Percentiles rank a stretch among this genome's conserved stretches.
These are phyloP conservation scores for Ormyrus rosae DNA, from an alignment of 2,888 invertebrate genomes.

Conservation along the genomic window DNA sequence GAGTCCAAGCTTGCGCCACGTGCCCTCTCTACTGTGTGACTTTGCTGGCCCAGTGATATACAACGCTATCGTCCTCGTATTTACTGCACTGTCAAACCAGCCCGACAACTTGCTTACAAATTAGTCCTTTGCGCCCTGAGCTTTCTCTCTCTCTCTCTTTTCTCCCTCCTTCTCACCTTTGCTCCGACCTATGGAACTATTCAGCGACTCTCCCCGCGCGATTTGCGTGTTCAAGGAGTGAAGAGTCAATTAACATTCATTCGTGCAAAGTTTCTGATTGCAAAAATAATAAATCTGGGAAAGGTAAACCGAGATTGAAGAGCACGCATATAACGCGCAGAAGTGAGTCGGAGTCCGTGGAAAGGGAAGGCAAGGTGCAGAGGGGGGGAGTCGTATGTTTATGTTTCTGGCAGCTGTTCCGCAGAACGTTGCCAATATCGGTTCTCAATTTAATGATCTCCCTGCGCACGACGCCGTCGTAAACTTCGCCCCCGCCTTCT, in stretches of 20 bases:
- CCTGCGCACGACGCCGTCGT: slow-evolving; percentile 62
- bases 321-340: slow-evolving; percentile 1
- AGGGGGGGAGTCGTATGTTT: slow-evolving; percentile 66
- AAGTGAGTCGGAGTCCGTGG: not conserved
- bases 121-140: slow-evolving; percentile 63
- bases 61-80: slow-evolving; percentile 74
- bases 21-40: slow-evolving; percentile 54
- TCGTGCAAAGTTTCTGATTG: not conserved
- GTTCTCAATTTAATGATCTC: slow-evolving; percentile 74
- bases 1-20: slow-evolving; percentile 25
- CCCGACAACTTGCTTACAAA: slow-evolving; percentile 75
- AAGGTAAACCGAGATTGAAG: slow-evolving; percentile 24
- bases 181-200: not conserved
- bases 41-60: slow-evolving; percentile 69
- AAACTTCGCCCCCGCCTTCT: slow-evolving; percentile 57
- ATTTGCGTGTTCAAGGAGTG: no score
- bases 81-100: slow-evolving; percentile 75
- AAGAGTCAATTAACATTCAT: no score
- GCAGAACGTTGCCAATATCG: slow-evolving; percentile 73
- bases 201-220: no score
- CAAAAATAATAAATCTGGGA: slow-evolving; percentile 1
- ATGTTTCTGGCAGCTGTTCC: slow-evolving; percentile 73
- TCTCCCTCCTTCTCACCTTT: not conserved
- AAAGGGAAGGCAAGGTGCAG: not conserved
- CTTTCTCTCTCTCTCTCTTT: slow-evolving; percentile 4